Conservation (phyloP, 2,888 invertebrate species). For the Athalia rosae region DNA sequence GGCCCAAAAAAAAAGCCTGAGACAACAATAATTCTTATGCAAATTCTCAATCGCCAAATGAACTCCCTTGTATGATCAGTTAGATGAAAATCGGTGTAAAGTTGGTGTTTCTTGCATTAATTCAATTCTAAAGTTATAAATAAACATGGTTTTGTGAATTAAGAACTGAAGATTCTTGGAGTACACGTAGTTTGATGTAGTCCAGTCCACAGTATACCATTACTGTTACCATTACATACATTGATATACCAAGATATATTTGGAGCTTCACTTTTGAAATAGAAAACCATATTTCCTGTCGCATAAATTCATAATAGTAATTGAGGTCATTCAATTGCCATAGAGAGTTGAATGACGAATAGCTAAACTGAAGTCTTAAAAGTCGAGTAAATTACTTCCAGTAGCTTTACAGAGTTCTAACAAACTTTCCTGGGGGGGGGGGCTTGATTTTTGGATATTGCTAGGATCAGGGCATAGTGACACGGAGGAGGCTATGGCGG, state of each 20-base stretch:
- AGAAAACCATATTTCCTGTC: background rate
- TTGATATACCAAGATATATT: background rate
- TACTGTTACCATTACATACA: background rate
- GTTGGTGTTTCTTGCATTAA: too few relatives aligned
- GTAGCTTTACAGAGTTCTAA: conserved; percentile 21
- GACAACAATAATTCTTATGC: too few relatives aligned
- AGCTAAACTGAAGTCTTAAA: background rate
- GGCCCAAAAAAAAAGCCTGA: too few relatives aligned
- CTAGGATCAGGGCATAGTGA: conserved; percentile 70
- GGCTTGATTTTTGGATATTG: conserved; percentile 51
- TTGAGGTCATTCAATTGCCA: background rate
- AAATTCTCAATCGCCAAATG: too few relatives aligned
- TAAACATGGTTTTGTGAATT: too few relatives aligned
- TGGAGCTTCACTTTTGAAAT: background rate
- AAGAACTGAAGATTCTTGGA: too few relatives aligned
- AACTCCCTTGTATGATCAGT: too few relatives aligned
- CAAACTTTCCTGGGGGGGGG: conserved; percentile 30
- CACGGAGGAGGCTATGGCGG: conserved; percentile 70
- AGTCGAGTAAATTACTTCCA: background rate
- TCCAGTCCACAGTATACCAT: too few relatives aligned
- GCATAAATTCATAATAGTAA: background rate
- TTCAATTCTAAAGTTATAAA: too few relatives aligned
- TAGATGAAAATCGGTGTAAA: too few relatives aligned
- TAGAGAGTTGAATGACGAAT: background rate
- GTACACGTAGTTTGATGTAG: too few relatives aligned